Evolutionary conservation across 2,888 invertebrate species (phyloP), one percentile per base, ranked within the genome.

Genomic region (Cryptophagus acutangulus): DNA sequence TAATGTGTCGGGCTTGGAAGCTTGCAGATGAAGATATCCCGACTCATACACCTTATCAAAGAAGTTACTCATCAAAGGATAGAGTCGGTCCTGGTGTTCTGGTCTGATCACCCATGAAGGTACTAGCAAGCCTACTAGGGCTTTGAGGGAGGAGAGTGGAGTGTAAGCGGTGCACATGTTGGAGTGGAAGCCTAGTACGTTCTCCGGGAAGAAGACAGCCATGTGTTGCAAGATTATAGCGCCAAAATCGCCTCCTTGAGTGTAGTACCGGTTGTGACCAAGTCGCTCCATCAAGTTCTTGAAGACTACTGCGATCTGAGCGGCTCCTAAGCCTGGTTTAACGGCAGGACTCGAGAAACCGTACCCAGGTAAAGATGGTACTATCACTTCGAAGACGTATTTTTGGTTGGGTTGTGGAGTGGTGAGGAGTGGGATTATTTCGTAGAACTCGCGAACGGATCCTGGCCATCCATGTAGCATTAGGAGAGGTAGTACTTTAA

Each of bases 381-480:
- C 37, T 3, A 37, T 29, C 6, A 37, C 37, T 24, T 37, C 37
- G 13, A 37, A 37, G 17, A 37, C 29, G 17, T 17, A 46, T 12
- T 43, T 41, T 64, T 1, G 36, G 43, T 71, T 75, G 0, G 68
- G 57, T 33, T 71, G 69, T 0, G 72, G 72, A 0, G 70, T 71
- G 0, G 76, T 81, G n/a, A 89, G 69, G 31, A 77, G 60, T 0
- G 87, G 86, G 36, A 88, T 81, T 0, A 87, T 67, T 39, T 81
- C 81, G 57, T 84, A 84, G 67, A 90, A 91, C 69, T 93, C 92
- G n/a, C 82, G 72, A 2, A 90, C 75, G 0, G 87, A 87, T 0
- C 91, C 89, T 0, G 92, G 91, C 93, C 93, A 93, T 25, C 93
- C 93, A 62, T 94, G 92, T 10, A 87, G 67, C 33, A 93, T 54